Percentiles rank a stretch among this genome's conserved stretches.
phyloP scores from a whole-genome alignment of 2,797 vertebrate species.

The Scleropages formosus region DNA sequence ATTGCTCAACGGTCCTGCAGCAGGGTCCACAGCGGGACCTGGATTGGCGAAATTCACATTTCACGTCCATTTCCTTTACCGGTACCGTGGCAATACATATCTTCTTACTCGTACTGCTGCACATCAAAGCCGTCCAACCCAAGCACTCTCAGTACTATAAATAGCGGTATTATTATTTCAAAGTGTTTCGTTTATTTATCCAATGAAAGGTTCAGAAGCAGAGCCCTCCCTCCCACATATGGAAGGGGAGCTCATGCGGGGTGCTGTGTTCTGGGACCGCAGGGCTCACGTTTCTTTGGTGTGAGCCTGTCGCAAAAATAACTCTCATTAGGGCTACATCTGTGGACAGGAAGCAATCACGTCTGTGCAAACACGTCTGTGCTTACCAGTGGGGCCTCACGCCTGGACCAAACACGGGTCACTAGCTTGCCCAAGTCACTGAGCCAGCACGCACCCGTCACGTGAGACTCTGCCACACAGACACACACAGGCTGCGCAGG shows the following conservation, averaged over 20 bases:
- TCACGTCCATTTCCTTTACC: too few species aligned
- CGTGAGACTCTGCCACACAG: too few species aligned
- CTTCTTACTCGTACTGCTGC: too few species aligned
- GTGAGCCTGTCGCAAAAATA: constrained; percentile 32
- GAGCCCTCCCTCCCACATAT: too few species aligned
- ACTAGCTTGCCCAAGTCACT: constrained; percentile 71
- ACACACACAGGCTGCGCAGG: too few species aligned
- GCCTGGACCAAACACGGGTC: constrained; percentile 57
- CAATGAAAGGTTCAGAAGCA: neutral
- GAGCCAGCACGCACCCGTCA: constrained; percentile 82
- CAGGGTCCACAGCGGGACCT: too few species aligned
- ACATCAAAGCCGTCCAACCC: too few species aligned
- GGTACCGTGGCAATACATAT: too few species aligned
- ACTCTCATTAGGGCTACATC: constrained; percentile 40
- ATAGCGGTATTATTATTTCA: too few species aligned
- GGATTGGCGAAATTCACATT: too few species aligned
- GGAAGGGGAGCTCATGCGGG: neutral
- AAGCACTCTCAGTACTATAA: too few species aligned
- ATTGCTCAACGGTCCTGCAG: too few species aligned
- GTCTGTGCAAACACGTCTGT: constrained; percentile 68
- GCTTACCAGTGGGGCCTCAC: constrained; percentile 46
- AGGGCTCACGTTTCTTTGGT: neutral
- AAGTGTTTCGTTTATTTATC: constrained; percentile 2
- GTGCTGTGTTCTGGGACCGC: neutral
- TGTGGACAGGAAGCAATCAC: constrained; percentile 75